These are phyloP conservation scores for Heliconius nattereri DNA, from an alignment of 1,140 invertebrate genomes.

Conservation along the genomic window DNA sequence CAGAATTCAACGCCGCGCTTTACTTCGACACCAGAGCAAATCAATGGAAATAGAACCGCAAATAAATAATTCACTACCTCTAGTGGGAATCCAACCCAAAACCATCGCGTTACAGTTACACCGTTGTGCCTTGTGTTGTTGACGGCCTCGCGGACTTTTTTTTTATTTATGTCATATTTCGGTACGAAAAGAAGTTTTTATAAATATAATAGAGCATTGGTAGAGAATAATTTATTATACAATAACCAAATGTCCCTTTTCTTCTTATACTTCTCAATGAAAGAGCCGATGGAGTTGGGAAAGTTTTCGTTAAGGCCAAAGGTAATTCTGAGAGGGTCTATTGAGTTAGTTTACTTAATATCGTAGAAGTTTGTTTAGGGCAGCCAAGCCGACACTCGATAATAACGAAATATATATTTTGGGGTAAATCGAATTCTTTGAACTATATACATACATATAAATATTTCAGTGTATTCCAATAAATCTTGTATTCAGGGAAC, in stretches of 20 bases:
- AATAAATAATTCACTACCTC: no score
- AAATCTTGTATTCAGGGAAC: neutral
- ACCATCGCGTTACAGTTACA: no score
- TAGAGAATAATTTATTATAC: constrained; percentile 5
- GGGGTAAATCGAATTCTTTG: constrained; percentile 51
- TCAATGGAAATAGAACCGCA: no score
- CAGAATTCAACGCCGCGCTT: no score
- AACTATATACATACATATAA: constrained; percentile 1
- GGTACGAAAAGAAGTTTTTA: neutral
- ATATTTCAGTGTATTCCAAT: neutral
- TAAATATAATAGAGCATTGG: neutral
- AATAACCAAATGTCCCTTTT: constrained; percentile 25
- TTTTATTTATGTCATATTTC: no score
- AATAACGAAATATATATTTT: constrained; percentile 69
- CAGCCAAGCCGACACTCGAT: constrained; percentile 56
- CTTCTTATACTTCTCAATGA: constrained; percentile 29
- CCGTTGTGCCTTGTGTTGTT: no score
- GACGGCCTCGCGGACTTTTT: no score
- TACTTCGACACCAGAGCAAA: no score
- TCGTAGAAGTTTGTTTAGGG: constrained; percentile 66
- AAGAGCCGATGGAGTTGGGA: constrained; percentile 27
- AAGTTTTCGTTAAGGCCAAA: constrained; percentile 40
- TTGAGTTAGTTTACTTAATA: constrained; percentile 66
- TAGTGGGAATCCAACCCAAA: no score
- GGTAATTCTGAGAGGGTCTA: constrained; percentile 61